Percentiles rank a stretch among this genome's conserved stretches.
Conservation (phyloP, 2,113 vertebrate species). For the Menidia beryllina region DNA sequence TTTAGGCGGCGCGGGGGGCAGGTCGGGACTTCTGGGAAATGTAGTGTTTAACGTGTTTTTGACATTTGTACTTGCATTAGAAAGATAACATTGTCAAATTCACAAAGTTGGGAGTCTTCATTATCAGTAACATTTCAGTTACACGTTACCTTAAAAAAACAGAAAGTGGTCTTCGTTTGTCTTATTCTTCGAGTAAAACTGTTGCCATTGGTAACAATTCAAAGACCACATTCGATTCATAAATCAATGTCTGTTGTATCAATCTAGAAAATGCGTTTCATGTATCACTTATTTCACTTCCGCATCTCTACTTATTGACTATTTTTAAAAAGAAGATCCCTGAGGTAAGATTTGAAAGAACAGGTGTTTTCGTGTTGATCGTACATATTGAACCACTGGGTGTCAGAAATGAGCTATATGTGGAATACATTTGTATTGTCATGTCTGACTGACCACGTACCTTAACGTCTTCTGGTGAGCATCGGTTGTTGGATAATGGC, state of each 20-base stretch:
- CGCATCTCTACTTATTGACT: too few species aligned
- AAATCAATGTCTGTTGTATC: too few species aligned
- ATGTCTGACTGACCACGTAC: too few species aligned
- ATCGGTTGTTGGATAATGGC: too few species aligned
- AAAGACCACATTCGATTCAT: neutral
- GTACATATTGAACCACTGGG: conserved; percentile 49
- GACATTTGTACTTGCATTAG: neutral
- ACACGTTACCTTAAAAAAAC: neutral
- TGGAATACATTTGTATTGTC: too few species aligned
- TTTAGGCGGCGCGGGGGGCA: too few species aligned
- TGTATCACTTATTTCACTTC: too few species aligned
- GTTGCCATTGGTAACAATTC: conserved; percentile 26
- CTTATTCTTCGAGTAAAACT: neutral
- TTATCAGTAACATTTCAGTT: neutral
- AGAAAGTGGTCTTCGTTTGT: neutral
- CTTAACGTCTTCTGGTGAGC: too few species aligned
- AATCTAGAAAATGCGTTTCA: too few species aligned
- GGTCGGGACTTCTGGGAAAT: conserved; percentile 36
- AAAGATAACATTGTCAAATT: neutral
- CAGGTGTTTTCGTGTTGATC: neutral
- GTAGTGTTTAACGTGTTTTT: conserved; percentile 24
- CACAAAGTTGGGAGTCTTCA: too few species aligned
- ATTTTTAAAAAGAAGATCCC: neutral
- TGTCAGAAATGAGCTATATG: conserved; percentile 50
- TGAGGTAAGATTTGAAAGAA: conserved; percentile 11